Base-by-base conservation (phyloP, 30 jellyfish, hydroid and myxozoan species). In the Aurelia aurita complex sp. Pacific region DNA sequence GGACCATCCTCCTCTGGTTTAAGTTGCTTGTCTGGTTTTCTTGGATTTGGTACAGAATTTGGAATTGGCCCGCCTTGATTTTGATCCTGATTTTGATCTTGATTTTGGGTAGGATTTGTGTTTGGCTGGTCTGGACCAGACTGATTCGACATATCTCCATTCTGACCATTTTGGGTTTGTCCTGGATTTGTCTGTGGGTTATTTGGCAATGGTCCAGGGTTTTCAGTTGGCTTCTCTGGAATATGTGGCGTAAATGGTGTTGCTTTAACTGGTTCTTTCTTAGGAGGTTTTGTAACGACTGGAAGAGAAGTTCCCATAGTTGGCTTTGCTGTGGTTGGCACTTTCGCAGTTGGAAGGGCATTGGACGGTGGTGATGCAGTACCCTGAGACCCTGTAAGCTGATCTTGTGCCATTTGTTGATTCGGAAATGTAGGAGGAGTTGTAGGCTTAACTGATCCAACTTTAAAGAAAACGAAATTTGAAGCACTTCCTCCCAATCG, bases 401-500 rank as follows among this genome's bases (percentile, higher is more conserved):
- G 51, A 6, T 12, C 65, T 32, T 17, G 64, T 19, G 13, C 64
- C 8, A 63, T 54, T 34, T 59, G 43, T 57, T 69, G 46, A 36
- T 4, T 38, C 19, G 85, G 85, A 61, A 82, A 82, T 3, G 69
- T 35, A 5, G 92, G 92, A 42, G 85, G 64, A 3, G 82, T 43
- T 7, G 85, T 3, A 1, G 92, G 92, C 53, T 82, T 82, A 2
- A 85, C 61, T 23, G 92, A 71, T 6, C 94, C 94, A 50, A 76
- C 88, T 52, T 85, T 85, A 76, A 90, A 77, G 35, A 88, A 79
- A 19, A 91, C 87, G 66, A 61, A 91, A 71, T 91, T 90, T 67
- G 92, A 86, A 1, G 98, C 96, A 43, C 89, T 91, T 43, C 98
- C 98, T 29, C 98, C 96, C 19, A 91, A 42, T 2, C 98, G 80